Base-by-base conservation (phyloP, 2,888 invertebrate genomes). In the Celastrina argiolus region DNA sequence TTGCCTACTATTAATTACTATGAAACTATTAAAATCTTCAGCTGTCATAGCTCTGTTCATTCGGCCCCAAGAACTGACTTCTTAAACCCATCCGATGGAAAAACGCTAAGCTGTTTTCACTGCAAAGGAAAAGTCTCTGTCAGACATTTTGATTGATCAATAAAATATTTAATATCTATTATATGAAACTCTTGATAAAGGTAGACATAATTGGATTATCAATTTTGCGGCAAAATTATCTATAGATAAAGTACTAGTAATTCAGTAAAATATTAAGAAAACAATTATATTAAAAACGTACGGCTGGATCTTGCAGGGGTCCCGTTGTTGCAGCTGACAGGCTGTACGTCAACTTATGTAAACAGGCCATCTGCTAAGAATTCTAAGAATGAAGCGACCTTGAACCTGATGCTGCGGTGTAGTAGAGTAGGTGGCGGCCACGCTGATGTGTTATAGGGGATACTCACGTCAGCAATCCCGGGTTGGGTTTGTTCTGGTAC, bases 41-140 rank as follows among this genome's bases (percentile, higher is more conserved):
- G 78, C 78, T 78, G 66, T 78, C 78, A 59, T 73, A 78, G 65
- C 74, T 75, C 67, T 78, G 77, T 39, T 78, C 78, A 61, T 77
- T 76, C 56, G 75, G 72, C 64, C 78, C 78, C 72, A 75, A 70
- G 67, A 77, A 78, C 45, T 77, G 78, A 69, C 77, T 77, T 51
- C 77, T 72, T n/a, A 78, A 67, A 16, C 78, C 77, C 78, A 78
- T 78, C 64, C 78, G 77, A 63, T 78, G 78, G 68, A 78, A 78
- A 66, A 78, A 67, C 22, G 78, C 77, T 63, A 78, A 67, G 41
- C 78, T 77, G 68, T 79, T 79, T 74, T 78, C 78, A 68, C 78
- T 79, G 78, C 28, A 76, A 78, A 69, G 66, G 71, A 71, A 68
- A 65, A 65, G 12, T 42, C 34, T 34, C 8, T 56, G 64, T 69